phyloP scores from a whole-genome alignment of 53 echinoderm and acorn worm genomes.

The Zoroaster sp. region DNA sequence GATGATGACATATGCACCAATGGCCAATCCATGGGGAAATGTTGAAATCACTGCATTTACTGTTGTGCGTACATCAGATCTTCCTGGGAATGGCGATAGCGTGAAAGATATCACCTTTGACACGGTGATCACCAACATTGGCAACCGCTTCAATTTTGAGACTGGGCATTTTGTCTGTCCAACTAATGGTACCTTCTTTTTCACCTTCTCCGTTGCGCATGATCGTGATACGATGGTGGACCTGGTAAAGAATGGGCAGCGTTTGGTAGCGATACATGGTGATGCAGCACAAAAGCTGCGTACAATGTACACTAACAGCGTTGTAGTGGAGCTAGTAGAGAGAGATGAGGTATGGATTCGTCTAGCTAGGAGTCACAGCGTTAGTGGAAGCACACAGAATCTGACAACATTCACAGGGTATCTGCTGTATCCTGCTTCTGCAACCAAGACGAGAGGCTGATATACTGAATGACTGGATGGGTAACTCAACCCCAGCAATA shows the following conservation, averaged over 20 bases:
- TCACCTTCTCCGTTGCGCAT: slow-evolving; percentile 73
- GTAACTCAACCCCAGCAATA: neutral
- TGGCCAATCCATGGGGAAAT: neutral
- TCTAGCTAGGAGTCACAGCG: slow-evolving; percentile 60
- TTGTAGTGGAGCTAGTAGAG: slow-evolving; percentile 63
- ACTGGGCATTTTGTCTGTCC: slow-evolving; percentile 71
- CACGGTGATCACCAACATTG: slow-evolving; percentile 69
- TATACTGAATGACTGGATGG: neutral
- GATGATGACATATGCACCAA: slow-evolving; percentile 30
- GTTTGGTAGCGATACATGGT: slow-evolving; percentile 67
- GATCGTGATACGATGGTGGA: slow-evolving; percentile 70
- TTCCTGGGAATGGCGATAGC: slow-evolving; percentile 58
- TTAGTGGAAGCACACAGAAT: slow-evolving; percentile 72
- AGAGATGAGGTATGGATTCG: slow-evolving; percentile 77
- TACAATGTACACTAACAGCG: slow-evolving; percentile 80
- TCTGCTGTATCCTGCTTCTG: slow-evolving; percentile 53
- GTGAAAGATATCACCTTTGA: slow-evolving; percentile 76
- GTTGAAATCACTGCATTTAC: slow-evolving; percentile 73
- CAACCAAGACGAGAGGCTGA: slow-evolving; percentile 27
- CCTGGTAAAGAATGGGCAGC: slow-evolving; percentile 71
- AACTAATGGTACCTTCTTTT: slow-evolving; percentile 78
- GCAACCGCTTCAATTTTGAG: slow-evolving; percentile 70
- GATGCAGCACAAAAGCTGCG: slow-evolving; percentile 66
- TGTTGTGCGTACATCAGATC: slow-evolving; percentile 66
- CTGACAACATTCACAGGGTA: slow-evolving; percentile 85